phyloP scores from a whole-genome alignment of 2,797 vertebrate genomes.

The Capromys pilorides region DNA sequence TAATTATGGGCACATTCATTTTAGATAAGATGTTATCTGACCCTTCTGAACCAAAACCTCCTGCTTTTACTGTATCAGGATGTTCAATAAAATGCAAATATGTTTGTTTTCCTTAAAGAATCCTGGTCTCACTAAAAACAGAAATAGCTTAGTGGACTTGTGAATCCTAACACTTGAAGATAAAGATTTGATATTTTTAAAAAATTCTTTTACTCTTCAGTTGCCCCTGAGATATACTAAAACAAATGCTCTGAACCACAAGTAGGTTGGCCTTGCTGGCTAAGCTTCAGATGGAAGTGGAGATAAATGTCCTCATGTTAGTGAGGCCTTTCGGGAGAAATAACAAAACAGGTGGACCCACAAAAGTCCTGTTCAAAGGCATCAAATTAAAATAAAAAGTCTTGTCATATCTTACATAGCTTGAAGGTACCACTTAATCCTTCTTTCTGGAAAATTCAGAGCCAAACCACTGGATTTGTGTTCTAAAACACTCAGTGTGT shows the following conservation, averaged over 20 bases:
- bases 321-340: slow-evolving; percentile 53
- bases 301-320: neutral
- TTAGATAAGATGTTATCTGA: neutral
- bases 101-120: slow-evolving; percentile 38
- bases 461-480: neutral
- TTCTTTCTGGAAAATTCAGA: neutral
- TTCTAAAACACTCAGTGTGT: neutral
- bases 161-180: too few relatives aligned
- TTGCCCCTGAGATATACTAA: slow-evolving; percentile 37
- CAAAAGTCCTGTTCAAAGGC: neutral
- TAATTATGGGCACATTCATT: neutral
- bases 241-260: slow-evolving; percentile 42
- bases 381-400: slow-evolving; percentile 58
- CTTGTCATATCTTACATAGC: neutral
- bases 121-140: neutral
- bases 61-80: slow-evolving; percentile 40
- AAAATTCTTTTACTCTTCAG: slow-evolving; percentile 30
- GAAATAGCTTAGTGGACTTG: slow-evolving; percentile 28
- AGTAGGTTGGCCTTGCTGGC: neutral
- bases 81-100: slow-evolving; percentile 9
- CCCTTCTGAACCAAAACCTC: slow-evolving; percentile 12
- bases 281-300: neutral
- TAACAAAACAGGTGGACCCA: slow-evolving; percentile 40
- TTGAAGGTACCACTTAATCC: slow-evolving; percentile 2
- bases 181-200: neutral